Evolutionary conservation across 2,113 vertebrate species (phyloP).

Genomic region (Artemisiospiza belli): DNA sequence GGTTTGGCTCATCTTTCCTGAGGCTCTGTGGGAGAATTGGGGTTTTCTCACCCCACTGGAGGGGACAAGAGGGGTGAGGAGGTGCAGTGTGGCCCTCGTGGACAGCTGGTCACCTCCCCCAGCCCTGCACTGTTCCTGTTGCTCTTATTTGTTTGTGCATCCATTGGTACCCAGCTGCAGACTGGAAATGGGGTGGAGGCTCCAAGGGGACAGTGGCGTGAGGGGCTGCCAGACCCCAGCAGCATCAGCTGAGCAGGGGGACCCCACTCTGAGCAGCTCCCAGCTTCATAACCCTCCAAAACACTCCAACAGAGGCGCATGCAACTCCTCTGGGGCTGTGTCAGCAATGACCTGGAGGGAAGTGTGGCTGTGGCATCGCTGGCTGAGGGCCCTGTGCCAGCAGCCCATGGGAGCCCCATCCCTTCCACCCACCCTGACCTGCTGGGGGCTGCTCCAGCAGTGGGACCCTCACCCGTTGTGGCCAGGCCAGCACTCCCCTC

Average conservation of each 20-base stretch:
- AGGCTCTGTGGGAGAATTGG: not conserved
- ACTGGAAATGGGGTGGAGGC: not conserved
- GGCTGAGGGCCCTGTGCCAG: not conserved
- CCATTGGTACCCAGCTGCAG: not conserved
- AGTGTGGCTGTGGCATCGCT: fast-evolving
- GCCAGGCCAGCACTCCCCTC: fast-evolving
- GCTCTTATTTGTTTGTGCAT: fast-evolving
- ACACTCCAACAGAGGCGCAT: not conserved
- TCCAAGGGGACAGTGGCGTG: no score
- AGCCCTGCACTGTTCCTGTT: not conserved
- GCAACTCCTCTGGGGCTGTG: not conserved
- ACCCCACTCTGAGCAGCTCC: not conserved
- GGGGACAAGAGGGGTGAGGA: not conserved
- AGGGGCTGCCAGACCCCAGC: not conserved
- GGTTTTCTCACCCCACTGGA: not conserved
- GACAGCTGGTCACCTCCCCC: not conserved
- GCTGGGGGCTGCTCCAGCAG: not conserved
- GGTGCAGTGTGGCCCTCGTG: not conserved
- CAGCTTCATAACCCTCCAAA: not conserved
- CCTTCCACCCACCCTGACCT: not conserved
- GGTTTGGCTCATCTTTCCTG: not conserved
- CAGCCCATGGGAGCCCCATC: fast-evolving
- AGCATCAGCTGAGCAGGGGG: not conserved
- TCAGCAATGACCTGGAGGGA: not conserved
- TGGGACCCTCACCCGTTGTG: fast-evolving